A percentile compares a stretch with the other conserved stretches of the same genome.
These are phyloP conservation scores for Rousettus madagascariensis DNA, from an alignment of 2,797 vertebrate species.

Conservation along the genomic window DNA sequence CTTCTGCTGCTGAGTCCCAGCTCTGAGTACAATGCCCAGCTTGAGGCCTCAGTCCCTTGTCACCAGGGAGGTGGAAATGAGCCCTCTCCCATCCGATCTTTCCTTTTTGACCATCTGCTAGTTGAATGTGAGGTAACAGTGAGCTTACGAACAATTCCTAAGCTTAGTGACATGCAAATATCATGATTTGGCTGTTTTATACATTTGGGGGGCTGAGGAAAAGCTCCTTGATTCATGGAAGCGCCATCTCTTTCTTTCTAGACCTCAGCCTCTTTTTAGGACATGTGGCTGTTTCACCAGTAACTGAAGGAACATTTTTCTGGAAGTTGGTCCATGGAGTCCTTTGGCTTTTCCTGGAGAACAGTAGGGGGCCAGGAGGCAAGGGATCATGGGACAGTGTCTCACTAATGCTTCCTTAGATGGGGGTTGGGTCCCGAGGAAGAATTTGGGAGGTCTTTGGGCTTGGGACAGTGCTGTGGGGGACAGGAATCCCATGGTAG, in stretches of 20 bases:
- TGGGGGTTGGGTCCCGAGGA: too few species aligned
- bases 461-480: background rate
- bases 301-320: background rate
- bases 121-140: too few species aligned
- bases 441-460: background rate
- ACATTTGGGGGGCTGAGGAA: background rate
- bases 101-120: too few species aligned
- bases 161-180: too few species aligned
- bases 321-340: background rate
- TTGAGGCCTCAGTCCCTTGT: too few species aligned
- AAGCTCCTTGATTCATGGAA: background rate
- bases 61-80: too few species aligned
- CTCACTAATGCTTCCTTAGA: background rate
- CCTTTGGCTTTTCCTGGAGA: background rate
- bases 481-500: background rate
- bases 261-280: background rate
- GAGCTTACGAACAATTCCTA: too few species aligned
- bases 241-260: background rate
- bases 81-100: too few species aligned
- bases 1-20: background rate
- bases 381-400: background rate
- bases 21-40: background rate
- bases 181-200: too few species aligned
- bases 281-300: background rate
- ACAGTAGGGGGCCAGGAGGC: background rate